A percentile compares a stretch with the other conserved stretches of the same genome.
These are phyloP conservation scores for Cybosia mesomella DNA, from an alignment of 2,888 invertebrate species.

Conservation along the genomic window DNA sequence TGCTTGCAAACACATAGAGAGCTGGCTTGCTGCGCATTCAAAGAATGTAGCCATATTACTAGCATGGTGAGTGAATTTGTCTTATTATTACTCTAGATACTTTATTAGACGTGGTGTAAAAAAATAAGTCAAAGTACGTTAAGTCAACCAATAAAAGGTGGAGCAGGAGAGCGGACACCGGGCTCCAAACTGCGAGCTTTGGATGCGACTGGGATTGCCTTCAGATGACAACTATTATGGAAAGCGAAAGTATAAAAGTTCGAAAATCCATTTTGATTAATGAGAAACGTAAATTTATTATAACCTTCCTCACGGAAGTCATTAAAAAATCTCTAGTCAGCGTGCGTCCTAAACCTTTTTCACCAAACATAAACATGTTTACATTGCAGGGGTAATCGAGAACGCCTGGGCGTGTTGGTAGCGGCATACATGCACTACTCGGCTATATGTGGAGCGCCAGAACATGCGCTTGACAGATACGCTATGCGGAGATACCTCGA, in stretches of 20 bases:
- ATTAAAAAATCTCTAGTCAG: not conserved
- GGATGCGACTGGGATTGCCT: too few relatives aligned
- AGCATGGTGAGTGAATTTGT: constrained; percentile 88
- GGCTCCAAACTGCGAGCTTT: too few relatives aligned
- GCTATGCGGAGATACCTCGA: constrained; percentile 97
- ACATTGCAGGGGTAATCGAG: constrained; percentile 91
- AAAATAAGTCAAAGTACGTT: not conserved
- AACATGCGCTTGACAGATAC: constrained; percentile 95
- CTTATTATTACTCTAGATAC: not conserved
- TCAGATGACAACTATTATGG: too few relatives aligned
- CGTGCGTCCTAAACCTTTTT: not conserved
- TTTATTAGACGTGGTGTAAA: not conserved
- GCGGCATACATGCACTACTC: constrained; percentile 98
- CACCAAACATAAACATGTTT: constrained; percentile 10
- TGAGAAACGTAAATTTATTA: not conserved
- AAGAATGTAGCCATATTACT: constrained; percentile 95
- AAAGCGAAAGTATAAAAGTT: not conserved
- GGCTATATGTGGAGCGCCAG: constrained; percentile 94
- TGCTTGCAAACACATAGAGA: constrained; percentile 97
- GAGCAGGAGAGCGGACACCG: too few relatives aligned
- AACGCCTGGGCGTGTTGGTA: constrained; percentile 94
- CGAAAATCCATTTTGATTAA: not conserved
- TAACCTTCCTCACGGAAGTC: not conserved
- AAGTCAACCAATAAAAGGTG: not conserved
- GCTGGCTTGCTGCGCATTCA: constrained; percentile 94